Evolutionary conservation across 2,113 vertebrate genomes (phyloP).

Genomic region (Dinomys branickii): DNA sequence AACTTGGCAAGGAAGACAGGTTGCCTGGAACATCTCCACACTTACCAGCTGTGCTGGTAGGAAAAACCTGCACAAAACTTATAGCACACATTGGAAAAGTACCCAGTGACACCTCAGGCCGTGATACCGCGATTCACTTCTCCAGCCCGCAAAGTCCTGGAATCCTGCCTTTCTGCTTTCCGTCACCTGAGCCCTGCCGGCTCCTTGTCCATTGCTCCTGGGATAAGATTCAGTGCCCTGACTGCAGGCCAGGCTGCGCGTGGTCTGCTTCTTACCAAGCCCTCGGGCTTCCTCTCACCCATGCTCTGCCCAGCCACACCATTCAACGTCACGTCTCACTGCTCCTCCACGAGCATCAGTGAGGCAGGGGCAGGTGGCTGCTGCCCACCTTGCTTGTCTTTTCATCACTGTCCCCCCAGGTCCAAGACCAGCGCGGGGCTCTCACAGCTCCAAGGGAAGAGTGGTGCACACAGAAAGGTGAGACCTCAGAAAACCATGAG

Average conservation of each 20-base stretch:
- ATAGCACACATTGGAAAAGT: neutral
- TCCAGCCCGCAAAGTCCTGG: neutral
- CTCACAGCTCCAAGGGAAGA: neutral
- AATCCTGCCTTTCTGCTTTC: neutral
- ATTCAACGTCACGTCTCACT: neutral
- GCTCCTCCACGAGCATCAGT: neutral
- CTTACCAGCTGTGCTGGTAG: neutral
- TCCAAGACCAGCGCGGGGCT: neutral
- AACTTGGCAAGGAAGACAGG: neutral
- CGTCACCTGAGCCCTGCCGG: neutral
- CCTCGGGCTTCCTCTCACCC: neutral
- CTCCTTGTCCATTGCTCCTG: neutral
- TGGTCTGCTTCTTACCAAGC: neutral
- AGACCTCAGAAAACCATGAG: neutral
- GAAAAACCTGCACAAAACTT: neutral
- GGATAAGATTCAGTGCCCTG: neutral
- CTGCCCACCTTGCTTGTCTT: neutral
- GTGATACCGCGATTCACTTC: neutral
- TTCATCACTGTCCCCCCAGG: neutral
- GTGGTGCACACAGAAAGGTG: neutral
- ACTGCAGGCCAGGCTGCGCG: too few relatives aligned
- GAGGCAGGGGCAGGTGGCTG: neutral
- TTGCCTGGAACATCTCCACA: neutral
- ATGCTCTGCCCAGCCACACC: neutral
- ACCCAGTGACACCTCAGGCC: neutral